Percentiles rank a stretch among this genome's conserved stretches.
phyloP scores from a whole-genome alignment of 2,888 invertebrate species.

The Erebia epiphron region DNA sequence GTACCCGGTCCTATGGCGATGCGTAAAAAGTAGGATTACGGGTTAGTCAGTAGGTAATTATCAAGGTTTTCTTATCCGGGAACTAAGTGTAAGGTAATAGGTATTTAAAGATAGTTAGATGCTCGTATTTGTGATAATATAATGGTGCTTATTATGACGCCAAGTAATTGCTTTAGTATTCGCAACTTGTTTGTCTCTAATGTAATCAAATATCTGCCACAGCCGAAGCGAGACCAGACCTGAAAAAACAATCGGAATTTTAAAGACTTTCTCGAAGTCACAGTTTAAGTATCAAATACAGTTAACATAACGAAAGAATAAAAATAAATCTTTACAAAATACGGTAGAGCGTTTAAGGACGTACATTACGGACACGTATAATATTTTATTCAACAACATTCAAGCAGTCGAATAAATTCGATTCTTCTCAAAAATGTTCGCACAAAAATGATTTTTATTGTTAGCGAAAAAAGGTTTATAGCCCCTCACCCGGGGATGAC shows the following conservation, averaged over 20 bases:
- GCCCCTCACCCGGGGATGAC: conserved; percentile 8
- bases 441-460: conserved; percentile 26
- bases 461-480: conserved; percentile 15
- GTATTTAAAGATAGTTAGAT: neutral
- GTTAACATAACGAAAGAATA: neutral
- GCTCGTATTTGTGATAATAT: neutral
- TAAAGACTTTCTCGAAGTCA: too few relatives aligned
- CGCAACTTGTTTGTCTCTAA: too few relatives aligned
- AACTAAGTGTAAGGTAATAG: neutral
- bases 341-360: neutral
- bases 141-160: neutral
- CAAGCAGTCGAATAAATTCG: conserved; percentile 20
- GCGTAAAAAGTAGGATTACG: conserved; percentile 3
- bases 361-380: conserved; percentile 13
- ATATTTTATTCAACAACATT: conserved; percentile 26
- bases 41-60: neutral
- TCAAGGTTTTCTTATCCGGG: neutral
- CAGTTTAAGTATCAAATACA: neutral
- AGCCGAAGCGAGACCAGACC: too few relatives aligned
- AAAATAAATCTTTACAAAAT: conserved; percentile 16
- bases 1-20: neutral
- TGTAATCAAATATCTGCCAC: neutral
- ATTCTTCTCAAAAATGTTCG: neutral
- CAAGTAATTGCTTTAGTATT: neutral
- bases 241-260: too few relatives aligned